Base-by-base conservation (phyloP, 2,888 invertebrate genomes). In the Toxonevra muliebris region DNA sequence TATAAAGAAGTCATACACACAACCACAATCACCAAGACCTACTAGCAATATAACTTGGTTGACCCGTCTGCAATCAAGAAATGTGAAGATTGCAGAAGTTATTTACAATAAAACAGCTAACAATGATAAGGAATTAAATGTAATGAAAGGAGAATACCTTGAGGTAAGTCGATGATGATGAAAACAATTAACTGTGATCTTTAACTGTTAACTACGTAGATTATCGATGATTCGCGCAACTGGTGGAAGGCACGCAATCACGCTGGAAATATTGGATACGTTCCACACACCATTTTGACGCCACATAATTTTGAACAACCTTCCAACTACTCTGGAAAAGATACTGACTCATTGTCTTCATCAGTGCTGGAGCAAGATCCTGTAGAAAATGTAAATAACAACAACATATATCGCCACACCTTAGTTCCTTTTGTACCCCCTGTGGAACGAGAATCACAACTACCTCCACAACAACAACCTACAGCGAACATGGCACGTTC, bases 211-310 rank as follows among this genome's bases (percentile, higher is more conserved):
- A 41, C 40, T 57, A 65, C 65, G 64, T 69, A 96, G 95, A 91
- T 98, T 75, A 87, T 99, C 78, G 98, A 98, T 84, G 96, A 97
- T 86, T 93, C 93, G 63, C 90, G 97, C 77, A 98, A 99, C 86
- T 99, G 99, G 99, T 99, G 95, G 98, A 97, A 94, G 87, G 94
- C 92, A 75, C 90, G 92, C 77, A 97, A 95, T 86, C 90, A 89
- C 78, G 90, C 90, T 80, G 96, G 96, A 70, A 90, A 92, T 86
- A 88, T 94, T 73, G 94, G 97, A 73, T 97, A 97, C 86, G 98
- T 98, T 75, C 98, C 99, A 15, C 95, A 98, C 87, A 98, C 98
- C 48, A 98, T 99, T 81, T 93, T 96, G 41, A 89, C 90, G 15
- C 89, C 91, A 12, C 87, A 86, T 72, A 86, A 87, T 66, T 86